Evolutionary conservation across 2,888 invertebrate genomes (phyloP), one percentile per base, ranked within the genome.

Genomic region (Erynnis tages): DNA sequence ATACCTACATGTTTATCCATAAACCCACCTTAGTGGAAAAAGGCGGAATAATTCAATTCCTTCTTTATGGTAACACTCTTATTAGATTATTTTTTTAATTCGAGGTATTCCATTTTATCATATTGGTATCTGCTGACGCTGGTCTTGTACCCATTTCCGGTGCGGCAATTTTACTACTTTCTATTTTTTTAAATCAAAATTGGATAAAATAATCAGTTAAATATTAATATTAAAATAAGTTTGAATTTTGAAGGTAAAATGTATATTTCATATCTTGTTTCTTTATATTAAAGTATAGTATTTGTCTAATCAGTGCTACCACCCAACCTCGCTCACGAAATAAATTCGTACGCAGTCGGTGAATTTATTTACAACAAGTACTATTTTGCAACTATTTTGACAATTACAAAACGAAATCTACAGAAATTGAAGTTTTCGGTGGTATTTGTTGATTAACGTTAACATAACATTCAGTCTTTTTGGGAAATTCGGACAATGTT

Each of bases 271-370:
- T 10, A n/a, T 23, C 6, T 3, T n/a, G 1, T 38, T 2, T 11
- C 1, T 13, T 8, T 13, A n/a, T 7, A 3, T 34, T 8, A 23
- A 25, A 25, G 16, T 41, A 11, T 2, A 21, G 23, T 17, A 11
- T 52, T 59, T 55, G 44, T 52, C 48, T 55, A 38, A 27, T 58
- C 84, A 85, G 66, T 76, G 66, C 71, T 83, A 66, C 86, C 88
- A 89, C 66, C 74, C 56, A 60, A 56, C 63, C 54, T 56, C 65
- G 55, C 60, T 60, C 64, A 69, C 68, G 75, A 76, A 79, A 76
- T 80, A 76, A 82, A 83, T 79, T 87, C 81, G 82, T 86, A 85
- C 82, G 86, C 80, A 85, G 84, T 88, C 87, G 87, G 87, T 87
- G 81, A 83, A 85, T 85, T 66, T 76, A 74, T 87, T 88, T 89